These are phyloP conservation scores for Chionodraco myersi DNA, from an alignment of 2,113 vertebrate species.

Conservation along the genomic window DNA sequence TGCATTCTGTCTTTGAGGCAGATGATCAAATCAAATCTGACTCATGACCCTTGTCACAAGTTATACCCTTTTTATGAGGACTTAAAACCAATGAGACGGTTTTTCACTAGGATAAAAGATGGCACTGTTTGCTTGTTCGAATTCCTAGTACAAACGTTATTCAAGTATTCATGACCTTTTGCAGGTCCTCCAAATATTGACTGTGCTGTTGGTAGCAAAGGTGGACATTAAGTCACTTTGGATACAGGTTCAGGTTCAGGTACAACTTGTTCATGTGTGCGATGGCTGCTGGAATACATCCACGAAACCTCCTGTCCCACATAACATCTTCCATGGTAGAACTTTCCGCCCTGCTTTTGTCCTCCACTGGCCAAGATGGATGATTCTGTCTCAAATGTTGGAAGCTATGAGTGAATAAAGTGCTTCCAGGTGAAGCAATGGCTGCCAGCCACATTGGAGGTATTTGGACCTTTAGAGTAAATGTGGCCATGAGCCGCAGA, in stretches of 20 bases:
- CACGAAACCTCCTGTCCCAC: constrained; percentile 7
- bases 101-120: not conserved
- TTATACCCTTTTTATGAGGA: constrained; percentile 3
- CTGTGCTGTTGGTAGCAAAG: not conserved
- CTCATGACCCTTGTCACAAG: constrained; percentile 60
- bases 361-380: not conserved
- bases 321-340: constrained; percentile 9
- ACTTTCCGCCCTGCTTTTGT: constrained; percentile 19
- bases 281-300: no score
- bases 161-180: not conserved
- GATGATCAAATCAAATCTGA: constrained; percentile 29
- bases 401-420: constrained; percentile 25
- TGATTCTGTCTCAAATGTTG: constrained; percentile 2
- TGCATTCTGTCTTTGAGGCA: constrained; percentile 36
- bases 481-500: constrained; percentile 5
- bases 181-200: not conserved
- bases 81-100: constrained; percentile 19
- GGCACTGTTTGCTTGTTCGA: not conserved
- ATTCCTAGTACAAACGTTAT: not conserved
- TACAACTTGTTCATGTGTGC: no score
- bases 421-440: constrained; percentile 25
- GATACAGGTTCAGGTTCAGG: not conserved
- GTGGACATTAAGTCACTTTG: not conserved
- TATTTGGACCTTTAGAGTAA: constrained; percentile 13
- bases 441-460: not conserved